Evolutionary conservation across 2,113 vertebrate species (phyloP), one percentile per base, ranked within the genome.

Genomic region (Esox niger): DNA sequence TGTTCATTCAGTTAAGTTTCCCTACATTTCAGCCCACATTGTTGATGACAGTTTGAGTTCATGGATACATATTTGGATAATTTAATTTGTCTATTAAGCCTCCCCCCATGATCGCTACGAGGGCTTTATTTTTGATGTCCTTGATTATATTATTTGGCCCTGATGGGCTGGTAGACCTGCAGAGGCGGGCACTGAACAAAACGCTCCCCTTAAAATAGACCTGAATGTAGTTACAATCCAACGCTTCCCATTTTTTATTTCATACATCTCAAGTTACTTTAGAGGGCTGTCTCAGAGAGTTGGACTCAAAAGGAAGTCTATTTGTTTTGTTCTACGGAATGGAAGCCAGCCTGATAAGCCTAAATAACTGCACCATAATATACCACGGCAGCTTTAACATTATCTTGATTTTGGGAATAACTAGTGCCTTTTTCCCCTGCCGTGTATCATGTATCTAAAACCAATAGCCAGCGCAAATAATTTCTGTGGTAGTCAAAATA

Each of bases 381-480:
- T n/a, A 43, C 75, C 76, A 13, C 54, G 4, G 11, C 64, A 6
- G 61, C 17, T 30, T 56, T 13, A 23, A 13, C 0, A 52, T 58
- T 38, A 59, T 64, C 68, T 79, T 52, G 11, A n/a, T 52, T 52
- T n/a, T 15, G 13, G 38, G 38, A 43, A 15, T n/a, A 15, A 10
- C 38, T 43, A 43, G 15, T 43, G 38, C 38, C 38, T 17, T 15
- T 15, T 4, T 52, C 1, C 1, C n/a, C n/a, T n/a, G n/a, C n/a
- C n/a, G n/a, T n/a, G n/a, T 26, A 33, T 63, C 73, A 68, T 69
- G 79, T 56, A 63, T 77, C 62, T 76, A 56, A 70, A 29, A 43
- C 43, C n/a, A 13, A 43, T 30, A 20, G 17, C 5, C 54, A 26
- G 65, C 59, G 52, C 68, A 74, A 57, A 75, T 54, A 46, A 46